Evolutionary conservation across 2,113 vertebrate genomes (phyloP), one percentile per base, ranked within the genome.

Genomic region (Campylomormyrus tamandua): DNA sequence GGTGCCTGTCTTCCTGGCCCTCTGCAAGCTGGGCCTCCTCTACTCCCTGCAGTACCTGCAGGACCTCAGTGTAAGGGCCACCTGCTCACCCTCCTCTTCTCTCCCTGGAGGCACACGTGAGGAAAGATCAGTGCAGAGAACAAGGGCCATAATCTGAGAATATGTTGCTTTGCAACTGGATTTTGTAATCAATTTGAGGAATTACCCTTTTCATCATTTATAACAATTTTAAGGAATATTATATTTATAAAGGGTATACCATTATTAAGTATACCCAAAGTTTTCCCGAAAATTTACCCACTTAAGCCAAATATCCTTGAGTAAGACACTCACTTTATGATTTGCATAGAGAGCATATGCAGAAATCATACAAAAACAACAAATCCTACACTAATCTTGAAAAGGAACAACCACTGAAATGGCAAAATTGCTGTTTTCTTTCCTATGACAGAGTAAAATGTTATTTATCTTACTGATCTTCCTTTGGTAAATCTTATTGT

Each of bases 1-100:
- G 93, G 98, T 99, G 70, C 98, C 98, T 0, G 98, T 99, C 83
- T 99, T 99, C 93, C 94, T 99, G 52, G 98, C 98, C 0, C 96
- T 99, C 90, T 99, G 98, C 93, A 99, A 99, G 91, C 93, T 99
- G 90, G 97, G 97, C 3, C 93, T 99, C 53, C 90, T 99, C 90
- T 99, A 99, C 93, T 96, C 97, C 56, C 93, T 98, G 86, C 97
- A 99, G 93, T 99, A 98, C 90, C 87, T 99, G 91, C 96, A 95
- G 87, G 98, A 99, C 90, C 94, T 98, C 87, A 99, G 98, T 83
- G 98, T 99, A 95, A 98, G 98, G 96, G 35, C 90, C 42, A 7
- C 39, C 42, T 48, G 19, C 77, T 83, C 39, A 8, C 77, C 39
- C 42, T 24, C 7, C 74, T 80, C 6, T 6, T 83, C 9, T 11